Evolutionary conservation across 1,140 invertebrate genomes (phyloP).

Genomic region (Drosophila sp.): DNA sequence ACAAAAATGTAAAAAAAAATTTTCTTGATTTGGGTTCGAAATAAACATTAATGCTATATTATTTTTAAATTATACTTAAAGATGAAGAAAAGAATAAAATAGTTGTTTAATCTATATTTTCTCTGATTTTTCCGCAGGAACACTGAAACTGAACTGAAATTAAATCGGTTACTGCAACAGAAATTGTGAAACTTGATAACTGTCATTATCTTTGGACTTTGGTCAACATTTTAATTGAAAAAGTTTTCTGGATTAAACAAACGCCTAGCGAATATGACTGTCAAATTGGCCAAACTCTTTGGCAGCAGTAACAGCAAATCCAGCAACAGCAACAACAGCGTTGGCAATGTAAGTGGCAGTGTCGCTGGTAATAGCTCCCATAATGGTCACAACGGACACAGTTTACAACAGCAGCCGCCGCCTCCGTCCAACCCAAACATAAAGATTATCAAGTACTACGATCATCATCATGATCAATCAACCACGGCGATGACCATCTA

Average conservation of each 20-base stretch:
- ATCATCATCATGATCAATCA: conserved; percentile 47
- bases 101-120: conserved; percentile 3
- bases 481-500: conserved; percentile 44
- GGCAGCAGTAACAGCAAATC: conserved; percentile 32
- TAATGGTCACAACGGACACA: no score
- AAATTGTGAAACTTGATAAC: conserved; percentile 31
- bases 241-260: conserved; percentile 48
- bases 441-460: conserved; percentile 62
- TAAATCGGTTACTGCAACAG: conserved; percentile 5
- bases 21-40: no score
- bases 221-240: conserved; percentile 74
- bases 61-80: no score
- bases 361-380: background rate
- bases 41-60: no score
- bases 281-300: conserved; percentile 78
- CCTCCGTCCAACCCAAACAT: conserved; percentile 64
- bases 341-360: background rate
- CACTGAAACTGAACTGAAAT: conserved; percentile 13
- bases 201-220: conserved; percentile 63
- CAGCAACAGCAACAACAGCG: conserved; percentile 2
- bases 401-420: conserved; percentile 37
- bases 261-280: conserved; percentile 63
- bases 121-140: conserved; percentile 21
- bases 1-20: no score
- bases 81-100: no score